Base-by-base conservation (phyloP, 2,113 vertebrate genomes). In the Chunga burmeisteri region DNA sequence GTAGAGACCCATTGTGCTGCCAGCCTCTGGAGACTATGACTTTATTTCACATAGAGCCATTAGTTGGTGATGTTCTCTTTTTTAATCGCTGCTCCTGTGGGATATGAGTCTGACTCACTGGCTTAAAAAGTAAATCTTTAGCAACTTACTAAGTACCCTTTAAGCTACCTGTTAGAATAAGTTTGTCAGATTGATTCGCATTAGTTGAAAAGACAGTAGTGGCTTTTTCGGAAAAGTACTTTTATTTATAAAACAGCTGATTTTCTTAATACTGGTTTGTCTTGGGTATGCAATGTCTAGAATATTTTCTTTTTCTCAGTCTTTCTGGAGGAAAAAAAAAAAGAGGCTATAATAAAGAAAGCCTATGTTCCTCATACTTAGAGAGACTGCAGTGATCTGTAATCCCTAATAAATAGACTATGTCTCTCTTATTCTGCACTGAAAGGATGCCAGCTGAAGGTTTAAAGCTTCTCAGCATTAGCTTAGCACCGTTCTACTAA, bases 81-180 rank as follows among this genome's bases (percentile, higher is more conserved):
- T 65, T 81, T 59, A 92, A 81, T 68, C 42, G 16, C 55, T 40
- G 29, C 50, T 96, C 38, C 86, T 47, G 46, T 59, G 71, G 67
- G 70, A 65, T 90, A 22, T 56, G 47, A 61, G 67, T 86, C 81
- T 91, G 77, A 86, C 62, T 94, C n/a, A 42, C 27, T 86, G 63
- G 15, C 65, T 94, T 89, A 61, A 95, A 93, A 89, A 85, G 16
- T 55, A 77, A 81, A 79, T 63, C 59, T 94, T 87, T 92, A 68
- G 44, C 46, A 72, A 81, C 56, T 86, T 72, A 46, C 61, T 84
- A 75, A 88, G 65, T 15, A 87, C 3, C 32, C 40, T 42, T 89
- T 87, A 67, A 92, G 47, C 40, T 92, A 44, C 56, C 26, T 32
- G 16, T 55, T 81, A 84, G 12, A n/a, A 34, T 25, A 40, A 7